These are phyloP conservation scores for Odontomachus brunneus DNA, from an alignment of 1,140 invertebrate species.

Conservation along the genomic window DNA sequence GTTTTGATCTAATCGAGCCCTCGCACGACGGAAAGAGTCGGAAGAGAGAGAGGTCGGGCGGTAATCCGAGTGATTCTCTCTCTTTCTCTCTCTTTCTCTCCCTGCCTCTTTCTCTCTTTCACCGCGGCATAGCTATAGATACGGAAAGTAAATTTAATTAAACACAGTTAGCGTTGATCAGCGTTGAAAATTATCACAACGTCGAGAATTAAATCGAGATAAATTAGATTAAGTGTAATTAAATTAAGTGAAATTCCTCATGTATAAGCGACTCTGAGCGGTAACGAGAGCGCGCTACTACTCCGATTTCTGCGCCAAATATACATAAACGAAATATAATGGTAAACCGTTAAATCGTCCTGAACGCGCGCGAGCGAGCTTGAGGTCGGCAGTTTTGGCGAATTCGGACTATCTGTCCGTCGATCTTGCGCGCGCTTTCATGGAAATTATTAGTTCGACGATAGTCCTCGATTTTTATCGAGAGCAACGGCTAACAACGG, in stretches of 20 bases:
- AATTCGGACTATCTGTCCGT: conserved; percentile 3
- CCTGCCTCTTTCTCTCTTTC: background rate
- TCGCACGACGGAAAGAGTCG: background rate
- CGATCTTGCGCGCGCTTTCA: background rate
- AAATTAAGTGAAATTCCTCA: conserved; percentile 53
- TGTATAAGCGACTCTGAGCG: conserved; percentile 17
- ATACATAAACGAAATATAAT: background rate
- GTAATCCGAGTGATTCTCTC: background rate
- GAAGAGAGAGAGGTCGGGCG: background rate
- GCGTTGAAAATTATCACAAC: conserved; percentile 44
- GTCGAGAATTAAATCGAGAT: conserved; percentile 50
- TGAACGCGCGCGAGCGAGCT: too few relatives aligned
- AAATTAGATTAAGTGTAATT: conserved; percentile 54
- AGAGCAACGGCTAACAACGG: background rate
- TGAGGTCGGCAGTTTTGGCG: too few relatives aligned
- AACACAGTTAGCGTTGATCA: conserved; percentile 55
- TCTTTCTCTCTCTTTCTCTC: background rate
- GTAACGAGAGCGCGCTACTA: conserved; percentile 21
- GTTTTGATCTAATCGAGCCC: conserved; percentile 15
- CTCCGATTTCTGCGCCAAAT: conserved; percentile 9
- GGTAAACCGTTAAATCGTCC: too few relatives aligned
- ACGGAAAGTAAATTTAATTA: conserved; percentile 55
- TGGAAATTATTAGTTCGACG: conserved; percentile 25
- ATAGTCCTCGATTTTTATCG: conserved; percentile 15
- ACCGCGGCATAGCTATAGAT: background rate